Percentiles rank a stretch among this genome's conserved stretches.
phyloP scores from a whole-genome alignment of 2,113 vertebrate genomes.

The Labeo rohita region DNA sequence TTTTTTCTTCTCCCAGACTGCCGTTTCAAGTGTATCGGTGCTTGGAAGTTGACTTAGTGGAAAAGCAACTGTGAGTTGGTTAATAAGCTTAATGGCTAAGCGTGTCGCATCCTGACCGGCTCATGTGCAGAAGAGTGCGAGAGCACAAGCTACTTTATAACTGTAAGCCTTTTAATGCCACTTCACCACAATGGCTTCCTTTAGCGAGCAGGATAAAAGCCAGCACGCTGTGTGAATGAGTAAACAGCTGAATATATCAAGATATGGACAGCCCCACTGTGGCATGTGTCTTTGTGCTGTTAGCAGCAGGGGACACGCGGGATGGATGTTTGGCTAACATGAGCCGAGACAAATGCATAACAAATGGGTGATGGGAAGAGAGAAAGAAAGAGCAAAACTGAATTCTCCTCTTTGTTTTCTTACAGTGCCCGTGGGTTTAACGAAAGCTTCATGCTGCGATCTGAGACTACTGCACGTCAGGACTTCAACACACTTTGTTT shows the following conservation, averaged over 20 bases:
- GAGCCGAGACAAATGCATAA: conserved; percentile 35
- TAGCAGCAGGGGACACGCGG: conserved; percentile 17
- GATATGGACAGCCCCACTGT: conserved; percentile 25
- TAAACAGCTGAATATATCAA: conserved; percentile 42
- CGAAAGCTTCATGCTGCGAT: neutral
- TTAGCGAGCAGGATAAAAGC: conserved; percentile 42
- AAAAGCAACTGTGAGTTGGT: conserved; percentile 51
- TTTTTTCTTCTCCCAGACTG: neutral
- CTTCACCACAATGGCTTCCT: conserved; percentile 53
- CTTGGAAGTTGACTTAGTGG: conserved; percentile 18
- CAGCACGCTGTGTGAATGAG: conserved; percentile 45
- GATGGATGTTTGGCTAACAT: conserved; percentile 30
- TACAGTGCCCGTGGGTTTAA: conserved; percentile 10
- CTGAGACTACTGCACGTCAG: neutral
- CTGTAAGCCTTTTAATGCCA: conserved; percentile 67
- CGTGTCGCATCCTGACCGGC: conserved; percentile 66
- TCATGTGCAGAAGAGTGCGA: conserved; percentile 67
- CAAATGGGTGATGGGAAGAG: conserved; percentile 4
- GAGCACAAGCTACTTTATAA: conserved; percentile 70
- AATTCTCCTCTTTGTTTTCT: conserved; percentile 27
- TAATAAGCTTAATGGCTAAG: conserved; percentile 66
- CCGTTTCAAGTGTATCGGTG: neutral
- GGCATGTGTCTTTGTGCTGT: conserved; percentile 23
- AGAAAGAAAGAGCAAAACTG: conserved; percentile 18
- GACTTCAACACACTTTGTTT: neutral